Conservation (phyloP, 2,113 vertebrate genomes). For the Pholis gunnellus region DNA sequence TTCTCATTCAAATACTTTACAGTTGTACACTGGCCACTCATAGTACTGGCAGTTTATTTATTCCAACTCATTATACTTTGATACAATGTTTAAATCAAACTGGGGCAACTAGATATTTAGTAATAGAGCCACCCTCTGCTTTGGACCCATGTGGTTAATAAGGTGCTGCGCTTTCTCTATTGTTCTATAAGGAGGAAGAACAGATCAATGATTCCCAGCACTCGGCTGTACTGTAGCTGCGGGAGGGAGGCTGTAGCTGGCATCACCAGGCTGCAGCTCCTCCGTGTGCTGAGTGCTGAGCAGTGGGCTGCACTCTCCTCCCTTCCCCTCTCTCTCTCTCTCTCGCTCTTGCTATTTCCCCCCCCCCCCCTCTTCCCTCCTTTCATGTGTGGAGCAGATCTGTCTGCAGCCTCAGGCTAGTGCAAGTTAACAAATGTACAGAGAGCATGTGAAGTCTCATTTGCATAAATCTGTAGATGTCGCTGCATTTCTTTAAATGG, state of each 20-base stretch:
- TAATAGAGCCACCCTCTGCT: constrained; percentile 2
- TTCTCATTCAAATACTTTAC: constrained; percentile 29
- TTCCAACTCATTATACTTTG: constrained; percentile 12
- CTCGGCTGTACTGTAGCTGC: constrained; percentile 71
- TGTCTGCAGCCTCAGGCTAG: constrained; percentile 84
- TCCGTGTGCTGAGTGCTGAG: constrained; percentile 84
- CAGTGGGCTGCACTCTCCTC: constrained; percentile 67
- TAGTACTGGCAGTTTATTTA: neutral
- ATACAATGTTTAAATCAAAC: neutral
- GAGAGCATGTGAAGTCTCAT: constrained; percentile 80
- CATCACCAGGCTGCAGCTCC: constrained; percentile 72
- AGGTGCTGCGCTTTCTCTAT: constrained; percentile 64
- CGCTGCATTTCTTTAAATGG: constrained; percentile 78
- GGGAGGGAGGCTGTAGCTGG: constrained; percentile 77
- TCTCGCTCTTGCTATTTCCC: neutral
- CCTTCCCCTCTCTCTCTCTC: neutral
- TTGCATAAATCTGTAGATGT: constrained; percentile 85
- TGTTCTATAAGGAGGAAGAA: constrained; percentile 75
- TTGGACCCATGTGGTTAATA: constrained; percentile 59
- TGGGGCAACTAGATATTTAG: neutral
- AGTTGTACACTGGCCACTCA: neutral
- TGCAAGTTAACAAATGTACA: constrained; percentile 87
- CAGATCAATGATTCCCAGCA: constrained; percentile 81
- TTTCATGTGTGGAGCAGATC: constrained; percentile 80
- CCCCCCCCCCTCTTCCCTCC: neutral